These are phyloP conservation scores for Tricholaema leucomelas DNA, from an alignment of 2,113 vertebrate genomes.

Conservation along the genomic window DNA sequence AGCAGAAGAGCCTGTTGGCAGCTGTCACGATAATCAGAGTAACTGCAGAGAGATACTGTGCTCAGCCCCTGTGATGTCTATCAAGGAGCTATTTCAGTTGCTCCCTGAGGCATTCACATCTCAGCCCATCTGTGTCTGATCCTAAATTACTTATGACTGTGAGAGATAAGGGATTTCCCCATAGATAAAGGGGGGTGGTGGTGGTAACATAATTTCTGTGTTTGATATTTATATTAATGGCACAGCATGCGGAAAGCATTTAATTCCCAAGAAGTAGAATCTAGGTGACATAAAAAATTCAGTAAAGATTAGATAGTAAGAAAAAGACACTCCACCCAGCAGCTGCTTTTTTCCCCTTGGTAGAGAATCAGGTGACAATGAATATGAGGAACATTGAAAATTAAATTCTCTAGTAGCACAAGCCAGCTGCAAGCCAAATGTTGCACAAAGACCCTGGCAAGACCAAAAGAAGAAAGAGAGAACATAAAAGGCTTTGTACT, in stretches of 20 bases:
- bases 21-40: conserved; percentile 5
- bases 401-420: conserved; percentile 43
- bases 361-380: conserved; percentile 7
- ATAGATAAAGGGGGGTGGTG: neutral
- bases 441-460: conserved; percentile 43
- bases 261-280: neutral
- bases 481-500: neutral
- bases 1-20: conserved; percentile 33
- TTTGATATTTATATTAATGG: conserved; percentile 45
- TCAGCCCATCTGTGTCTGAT: conserved; percentile 67
- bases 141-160: conserved; percentile 51
- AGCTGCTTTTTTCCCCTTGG: neutral
- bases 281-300: conserved; percentile 27
- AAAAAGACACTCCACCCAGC: conserved; percentile 9
- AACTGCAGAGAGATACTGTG: conserved; percentile 11
- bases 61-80: conserved; percentile 51
- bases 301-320: conserved; percentile 20
- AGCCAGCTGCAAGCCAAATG: conserved; percentile 39
- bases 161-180: conserved; percentile 59
- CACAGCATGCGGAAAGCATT: neutral
- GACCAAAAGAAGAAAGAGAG: conserved; percentile 1
- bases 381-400: conserved; percentile 21
- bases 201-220: conserved; percentile 5
- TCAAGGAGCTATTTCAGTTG: conserved; percentile 62
- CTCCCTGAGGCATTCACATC: conserved; percentile 54